These are phyloP conservation scores for Chiroxiphia lanceolata DNA, from an alignment of 2,797 vertebrate genomes.

Conservation along the genomic window DNA sequence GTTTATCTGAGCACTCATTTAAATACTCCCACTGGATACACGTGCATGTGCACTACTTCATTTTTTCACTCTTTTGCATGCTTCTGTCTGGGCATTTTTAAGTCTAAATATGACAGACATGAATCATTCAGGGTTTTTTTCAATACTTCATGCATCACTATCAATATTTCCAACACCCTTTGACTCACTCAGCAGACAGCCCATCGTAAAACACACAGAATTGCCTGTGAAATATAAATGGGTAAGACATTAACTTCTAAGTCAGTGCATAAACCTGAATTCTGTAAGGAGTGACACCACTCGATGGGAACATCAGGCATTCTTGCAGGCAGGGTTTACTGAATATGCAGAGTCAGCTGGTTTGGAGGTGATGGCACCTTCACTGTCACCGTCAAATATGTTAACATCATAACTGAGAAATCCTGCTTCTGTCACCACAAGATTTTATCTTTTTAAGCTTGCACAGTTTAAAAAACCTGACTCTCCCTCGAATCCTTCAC, in stretches of 20 bases:
- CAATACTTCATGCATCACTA: neutral
- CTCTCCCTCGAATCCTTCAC: neutral
- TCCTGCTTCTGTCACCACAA: neutral
- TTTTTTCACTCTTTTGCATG: constrained; percentile 21
- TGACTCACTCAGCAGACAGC: constrained; percentile 7
- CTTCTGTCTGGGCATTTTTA: constrained; percentile 26
- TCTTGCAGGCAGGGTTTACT: neutral
- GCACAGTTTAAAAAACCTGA: neutral
- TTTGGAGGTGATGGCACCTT: neutral
- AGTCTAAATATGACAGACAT: constrained; percentile 11
- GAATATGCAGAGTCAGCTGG: neutral
- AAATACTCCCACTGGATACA: neutral
- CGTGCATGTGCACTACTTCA: neutral
- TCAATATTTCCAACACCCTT: constrained; percentile 24
- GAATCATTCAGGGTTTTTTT: constrained; percentile 54
- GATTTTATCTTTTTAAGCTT: neutral
- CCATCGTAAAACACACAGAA: neutral
- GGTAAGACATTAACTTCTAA: neutral
- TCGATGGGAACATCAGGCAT: neutral
- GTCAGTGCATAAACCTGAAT: neutral
- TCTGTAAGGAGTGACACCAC: neutral
- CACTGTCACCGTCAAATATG: neutral
- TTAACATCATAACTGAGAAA: neutral
- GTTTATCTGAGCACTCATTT: neutral
- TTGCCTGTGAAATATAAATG: neutral